Percentiles rank a stretch among this genome's conserved stretches.
Evolutionary conservation across 2,113 vertebrate species (phyloP).

Genomic region (Syngnathus typhle): DNA sequence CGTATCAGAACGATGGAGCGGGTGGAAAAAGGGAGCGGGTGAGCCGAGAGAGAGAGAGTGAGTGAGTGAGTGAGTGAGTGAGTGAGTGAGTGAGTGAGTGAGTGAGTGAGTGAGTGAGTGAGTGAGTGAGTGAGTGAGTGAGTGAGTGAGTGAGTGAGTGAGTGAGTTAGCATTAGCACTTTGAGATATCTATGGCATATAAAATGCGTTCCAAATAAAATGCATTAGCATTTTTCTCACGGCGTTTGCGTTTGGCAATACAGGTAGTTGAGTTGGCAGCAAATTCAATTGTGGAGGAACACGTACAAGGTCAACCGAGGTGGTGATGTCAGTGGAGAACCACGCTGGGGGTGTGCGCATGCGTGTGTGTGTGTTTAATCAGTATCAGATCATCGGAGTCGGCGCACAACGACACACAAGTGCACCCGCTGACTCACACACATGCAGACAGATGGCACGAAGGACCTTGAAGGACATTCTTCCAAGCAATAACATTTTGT

Average conservation of each 20-base stretch:
- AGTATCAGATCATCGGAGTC: slow-evolving; percentile 16
- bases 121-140: not conserved
- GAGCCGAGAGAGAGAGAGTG: slow-evolving; percentile 1
- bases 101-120: no score
- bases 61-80: slow-evolving; percentile 1
- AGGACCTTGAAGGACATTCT: slow-evolving; percentile 43
- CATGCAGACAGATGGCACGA: slow-evolving; percentile 27
- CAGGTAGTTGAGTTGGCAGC: no score
- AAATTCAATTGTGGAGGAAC: not conserved
- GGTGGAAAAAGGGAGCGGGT: slow-evolving; percentile 8
- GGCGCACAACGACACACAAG: not conserved
- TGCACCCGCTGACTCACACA: slow-evolving; percentile 1
- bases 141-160: not conserved
- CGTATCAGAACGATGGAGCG: slow-evolving; percentile 38
- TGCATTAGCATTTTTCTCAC: no score
- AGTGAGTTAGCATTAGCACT: no score
- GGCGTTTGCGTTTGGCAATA: no score
- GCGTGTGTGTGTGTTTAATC: slow-evolving; percentile 54
- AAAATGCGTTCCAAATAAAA: no score
- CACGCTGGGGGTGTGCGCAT: no score
- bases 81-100: not conserved
- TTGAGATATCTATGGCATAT: no score
- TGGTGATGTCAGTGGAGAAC: slow-evolving; percentile 31
- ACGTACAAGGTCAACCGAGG: slow-evolving; percentile 32
- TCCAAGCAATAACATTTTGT: slow-evolving; percentile 25